phyloP scores from a whole-genome alignment of 1,140 invertebrate species.

The Hetaerina americana region DNA sequence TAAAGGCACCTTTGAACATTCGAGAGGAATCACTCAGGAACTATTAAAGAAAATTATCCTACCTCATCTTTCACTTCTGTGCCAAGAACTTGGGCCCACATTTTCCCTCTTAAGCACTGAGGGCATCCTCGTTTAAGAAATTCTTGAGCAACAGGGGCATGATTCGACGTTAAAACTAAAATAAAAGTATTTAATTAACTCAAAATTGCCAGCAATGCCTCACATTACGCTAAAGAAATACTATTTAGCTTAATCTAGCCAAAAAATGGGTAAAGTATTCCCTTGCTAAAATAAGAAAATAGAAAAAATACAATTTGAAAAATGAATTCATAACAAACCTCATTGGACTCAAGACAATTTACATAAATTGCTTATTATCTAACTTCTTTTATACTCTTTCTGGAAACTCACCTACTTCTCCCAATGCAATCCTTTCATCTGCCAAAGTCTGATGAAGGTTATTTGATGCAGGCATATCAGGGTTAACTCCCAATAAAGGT shows the following conservation, averaged over 20 bases:
- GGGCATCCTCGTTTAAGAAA: constrained; percentile 78
- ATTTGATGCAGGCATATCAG: constrained; percentile 36
- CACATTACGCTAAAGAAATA: too few species aligned
- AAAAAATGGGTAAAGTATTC: too few species aligned
- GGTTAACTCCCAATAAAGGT: constrained; percentile 45
- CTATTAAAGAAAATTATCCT: too few species aligned
- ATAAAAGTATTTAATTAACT: constrained; percentile 6
- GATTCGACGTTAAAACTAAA: constrained; percentile 44
- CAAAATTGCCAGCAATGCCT: too few species aligned
- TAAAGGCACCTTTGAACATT: too few species aligned
- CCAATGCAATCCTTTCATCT: constrained; percentile 47
- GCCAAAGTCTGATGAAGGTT: constrained; percentile 44
- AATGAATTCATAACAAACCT: too few species aligned
- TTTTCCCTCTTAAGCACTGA: constrained; percentile 51
- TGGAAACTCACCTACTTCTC: constrained; percentile 34
- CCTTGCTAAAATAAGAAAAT: too few species aligned
- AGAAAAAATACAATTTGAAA: too few species aligned
- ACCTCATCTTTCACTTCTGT: constrained; percentile 53
- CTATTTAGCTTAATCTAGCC: too few species aligned
- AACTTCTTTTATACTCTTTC: constrained; percentile 6
- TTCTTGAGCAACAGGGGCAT: constrained; percentile 65
- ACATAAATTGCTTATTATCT: too few species aligned
- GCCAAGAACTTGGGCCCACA: constrained; percentile 74
- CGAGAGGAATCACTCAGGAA: too few species aligned
- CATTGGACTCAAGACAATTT: too few species aligned